phyloP scores from a whole-genome alignment of 2,113 vertebrate species.

The Daphoenositta chrysoptera region DNA sequence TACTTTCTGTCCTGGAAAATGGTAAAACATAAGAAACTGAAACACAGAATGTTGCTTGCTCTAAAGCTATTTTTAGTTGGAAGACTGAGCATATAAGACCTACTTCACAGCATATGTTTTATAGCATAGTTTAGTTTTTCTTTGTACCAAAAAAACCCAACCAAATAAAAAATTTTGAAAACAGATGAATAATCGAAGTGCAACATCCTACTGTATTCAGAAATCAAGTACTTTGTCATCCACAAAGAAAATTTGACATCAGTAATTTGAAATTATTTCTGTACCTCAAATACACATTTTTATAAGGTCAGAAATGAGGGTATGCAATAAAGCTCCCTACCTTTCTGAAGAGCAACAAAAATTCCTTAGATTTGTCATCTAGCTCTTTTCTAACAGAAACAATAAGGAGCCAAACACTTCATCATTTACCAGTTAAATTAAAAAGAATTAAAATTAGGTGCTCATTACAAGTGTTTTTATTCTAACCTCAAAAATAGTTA shows the following conservation, averaged over 20 bases:
- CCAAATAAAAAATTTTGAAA: not conserved
- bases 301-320: not conserved
- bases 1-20: not conserved
- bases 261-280: not conserved
- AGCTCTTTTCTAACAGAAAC: not conserved
- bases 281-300: not conserved
- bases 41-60: not conserved
- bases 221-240: conserved; percentile 23
- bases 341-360: conserved; percentile 20
- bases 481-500: conserved; percentile 61
- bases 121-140: not conserved
- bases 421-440: conserved; percentile 41
- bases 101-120: not conserved
- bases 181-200: not conserved
- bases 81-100: not conserved
- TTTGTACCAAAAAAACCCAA: not conserved
- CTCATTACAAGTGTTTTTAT: conserved; percentile 54
- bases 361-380: conserved; percentile 13
- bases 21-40: not conserved
- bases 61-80: not conserved
- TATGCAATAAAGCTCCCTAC: not conserved
- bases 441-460: not conserved
- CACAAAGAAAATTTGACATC: not conserved
- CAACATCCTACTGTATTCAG: not conserved
- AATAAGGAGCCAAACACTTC: not conserved